These are phyloP conservation scores for Spea bombifrons DNA, from an alignment of 2,113 vertebrate species.

Conservation along the genomic window DNA sequence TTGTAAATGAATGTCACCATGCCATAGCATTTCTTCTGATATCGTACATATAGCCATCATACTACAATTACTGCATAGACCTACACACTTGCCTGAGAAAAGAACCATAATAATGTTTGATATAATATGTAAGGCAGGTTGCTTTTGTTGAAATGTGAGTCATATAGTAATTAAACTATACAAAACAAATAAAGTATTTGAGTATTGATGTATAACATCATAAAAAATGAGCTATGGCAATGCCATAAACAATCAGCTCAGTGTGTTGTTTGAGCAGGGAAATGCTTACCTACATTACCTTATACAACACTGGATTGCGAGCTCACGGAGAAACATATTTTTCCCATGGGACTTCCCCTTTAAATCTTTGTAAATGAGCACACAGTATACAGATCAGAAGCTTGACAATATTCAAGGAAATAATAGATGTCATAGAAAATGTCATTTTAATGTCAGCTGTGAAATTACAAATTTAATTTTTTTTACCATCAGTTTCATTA, in stretches of 20 bases:
- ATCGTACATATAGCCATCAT: neutral
- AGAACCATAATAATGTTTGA: neutral
- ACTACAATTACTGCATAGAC: neutral
- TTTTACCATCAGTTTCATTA: constrained; percentile 61
- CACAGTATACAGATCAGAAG: constrained; percentile 61
- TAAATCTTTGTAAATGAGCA: constrained; percentile 52
- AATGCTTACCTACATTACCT: no score
- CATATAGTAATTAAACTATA: neutral
- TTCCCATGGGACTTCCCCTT: neutral
- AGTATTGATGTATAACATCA: neutral
- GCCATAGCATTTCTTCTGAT: no score
- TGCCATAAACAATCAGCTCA: no score
- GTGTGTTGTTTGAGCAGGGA: no score
- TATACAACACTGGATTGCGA: neutral
- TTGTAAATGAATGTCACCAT: no score
- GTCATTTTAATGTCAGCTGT: constrained; percentile 60
- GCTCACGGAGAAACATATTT: neutral
- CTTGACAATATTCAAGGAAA: constrained; percentile 66
- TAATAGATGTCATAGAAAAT: constrained; percentile 61
- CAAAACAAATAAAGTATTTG: neutral
- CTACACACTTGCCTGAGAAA: neutral
- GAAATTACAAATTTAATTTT: constrained; percentile 58
- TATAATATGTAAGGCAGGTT: neutral
- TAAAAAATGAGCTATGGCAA: neutral
- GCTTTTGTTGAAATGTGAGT: neutral